Conservation (phyloP, 1,140 invertebrate genomes). For the Drosophila lacertosa region DNA sequence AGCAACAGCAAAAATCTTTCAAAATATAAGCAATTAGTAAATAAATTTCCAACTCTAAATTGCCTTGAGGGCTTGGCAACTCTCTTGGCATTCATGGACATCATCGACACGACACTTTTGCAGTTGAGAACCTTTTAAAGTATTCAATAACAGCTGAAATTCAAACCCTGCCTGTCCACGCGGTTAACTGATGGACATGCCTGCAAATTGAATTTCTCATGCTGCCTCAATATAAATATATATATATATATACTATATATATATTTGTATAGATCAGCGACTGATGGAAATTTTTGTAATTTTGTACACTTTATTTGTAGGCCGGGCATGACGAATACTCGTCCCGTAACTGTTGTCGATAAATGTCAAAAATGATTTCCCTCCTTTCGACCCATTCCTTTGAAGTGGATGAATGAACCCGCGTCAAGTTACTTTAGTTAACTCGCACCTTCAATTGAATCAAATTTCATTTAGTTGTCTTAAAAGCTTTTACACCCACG, state of each 20-base stretch:
- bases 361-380: constrained; percentile 3
- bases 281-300: constrained; percentile 32
- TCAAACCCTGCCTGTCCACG: constrained; percentile 44
- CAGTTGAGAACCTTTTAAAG: constrained; percentile 72
- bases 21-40: constrained; percentile 66
- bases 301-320: constrained; percentile 27
- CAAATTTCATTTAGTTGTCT: constrained; percentile 29
- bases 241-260: not conserved
- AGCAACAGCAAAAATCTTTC: constrained; percentile 40
- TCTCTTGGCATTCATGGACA: constrained; percentile 45
- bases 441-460: constrained; percentile 19
- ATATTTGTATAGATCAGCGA: constrained; percentile 13
- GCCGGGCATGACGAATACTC: constrained; percentile 4
- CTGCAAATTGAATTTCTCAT: constrained; percentile 78
- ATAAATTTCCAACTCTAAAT: constrained; percentile 68
- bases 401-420: constrained; percentile 7
- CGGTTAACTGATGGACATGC: constrained; percentile 65
- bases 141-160: constrained; percentile 80
- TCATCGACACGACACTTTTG: constrained; percentile 49
- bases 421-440: constrained; percentile 42
- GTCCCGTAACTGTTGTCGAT: not conserved
- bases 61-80: constrained; percentile 14
- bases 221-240: constrained; percentile 13
- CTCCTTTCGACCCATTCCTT: not conserved
- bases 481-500: not conserved